phyloP scores from a whole-genome alignment of 2,888 invertebrate genomes.

The Abscondita cerata region DNA sequence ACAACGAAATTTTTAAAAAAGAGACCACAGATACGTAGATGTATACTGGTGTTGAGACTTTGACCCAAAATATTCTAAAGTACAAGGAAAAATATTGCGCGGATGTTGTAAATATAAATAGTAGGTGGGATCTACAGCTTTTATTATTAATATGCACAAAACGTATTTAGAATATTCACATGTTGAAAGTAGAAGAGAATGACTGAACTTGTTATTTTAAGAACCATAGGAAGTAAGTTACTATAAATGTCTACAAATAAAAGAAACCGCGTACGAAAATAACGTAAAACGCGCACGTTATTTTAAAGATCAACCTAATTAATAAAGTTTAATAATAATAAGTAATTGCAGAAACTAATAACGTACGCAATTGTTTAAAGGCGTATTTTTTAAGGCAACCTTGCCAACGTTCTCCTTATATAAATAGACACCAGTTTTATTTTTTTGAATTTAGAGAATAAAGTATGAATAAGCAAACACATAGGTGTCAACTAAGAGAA shows the following conservation, averaged over 20 bases:
- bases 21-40: no score
- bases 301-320: no score
- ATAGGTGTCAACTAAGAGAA: slow-evolving; percentile 10
- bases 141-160: slow-evolving; percentile 3
- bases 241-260: no score
- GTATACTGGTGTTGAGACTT: no score
- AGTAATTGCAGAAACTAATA: no score
- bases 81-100: no score
- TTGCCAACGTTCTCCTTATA: slow-evolving; percentile 8
- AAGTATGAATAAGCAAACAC: slow-evolving; percentile 10
- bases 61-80: no score
- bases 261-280: no score
- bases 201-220: slow-evolving; percentile 4
- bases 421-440: slow-evolving; percentile 8
- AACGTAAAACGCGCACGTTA: no score
- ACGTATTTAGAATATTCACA: slow-evolving; percentile 2
- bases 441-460: slow-evolving; percentile 17
- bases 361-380: neutral
- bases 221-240: slow-evolving; percentile 6
- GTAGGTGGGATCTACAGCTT: neutral
- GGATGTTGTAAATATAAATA: neutral
- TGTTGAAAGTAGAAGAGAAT: neutral
- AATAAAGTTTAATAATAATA: no score
- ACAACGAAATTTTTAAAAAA: no score
- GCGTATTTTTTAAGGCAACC: neutral